phyloP scores from a whole-genome alignment of 2,113 vertebrate species.

The Machaerirhynchus nigripectus region DNA sequence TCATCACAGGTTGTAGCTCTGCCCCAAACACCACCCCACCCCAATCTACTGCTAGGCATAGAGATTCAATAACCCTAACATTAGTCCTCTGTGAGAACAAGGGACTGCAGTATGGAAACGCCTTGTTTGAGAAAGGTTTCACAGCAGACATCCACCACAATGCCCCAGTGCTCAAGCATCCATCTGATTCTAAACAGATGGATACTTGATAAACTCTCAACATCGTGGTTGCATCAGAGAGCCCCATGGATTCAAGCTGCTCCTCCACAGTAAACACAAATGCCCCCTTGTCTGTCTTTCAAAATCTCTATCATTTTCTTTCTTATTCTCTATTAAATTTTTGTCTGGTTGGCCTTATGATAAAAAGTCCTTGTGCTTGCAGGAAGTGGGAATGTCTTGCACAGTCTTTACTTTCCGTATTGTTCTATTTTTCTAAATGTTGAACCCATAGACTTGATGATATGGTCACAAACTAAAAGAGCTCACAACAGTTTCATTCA shows the following conservation, averaged over 20 bases:
- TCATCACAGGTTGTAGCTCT: not conserved
- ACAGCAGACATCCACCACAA: not conserved
- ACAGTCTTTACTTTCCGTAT: not conserved
- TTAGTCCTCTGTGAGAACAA: not conserved
- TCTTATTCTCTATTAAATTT: not conserved
- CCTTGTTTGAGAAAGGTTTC: not conserved
- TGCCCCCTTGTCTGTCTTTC: not conserved
- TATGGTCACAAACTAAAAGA: not conserved
- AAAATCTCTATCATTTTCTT: not conserved
- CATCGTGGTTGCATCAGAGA: not conserved
- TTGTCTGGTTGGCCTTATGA: not conserved
- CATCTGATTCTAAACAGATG: not conserved
- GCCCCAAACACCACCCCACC: not conserved
- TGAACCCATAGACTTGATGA: not conserved
- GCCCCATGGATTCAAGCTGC: not conserved
- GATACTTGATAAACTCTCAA: not conserved
- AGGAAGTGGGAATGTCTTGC: not conserved
- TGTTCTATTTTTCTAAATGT: not conserved
- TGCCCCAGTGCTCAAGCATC: not conserved
- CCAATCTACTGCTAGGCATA: not conserved
- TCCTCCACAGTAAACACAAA: not conserved
- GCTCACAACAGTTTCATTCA: not conserved
- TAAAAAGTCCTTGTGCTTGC: not conserved
- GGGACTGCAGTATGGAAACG: not conserved
- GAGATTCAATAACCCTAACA: not conserved